These are phyloP conservation scores for Sinosuthora webbiana DNA, from an alignment of 2,113 vertebrate species.

Conservation along the genomic window DNA sequence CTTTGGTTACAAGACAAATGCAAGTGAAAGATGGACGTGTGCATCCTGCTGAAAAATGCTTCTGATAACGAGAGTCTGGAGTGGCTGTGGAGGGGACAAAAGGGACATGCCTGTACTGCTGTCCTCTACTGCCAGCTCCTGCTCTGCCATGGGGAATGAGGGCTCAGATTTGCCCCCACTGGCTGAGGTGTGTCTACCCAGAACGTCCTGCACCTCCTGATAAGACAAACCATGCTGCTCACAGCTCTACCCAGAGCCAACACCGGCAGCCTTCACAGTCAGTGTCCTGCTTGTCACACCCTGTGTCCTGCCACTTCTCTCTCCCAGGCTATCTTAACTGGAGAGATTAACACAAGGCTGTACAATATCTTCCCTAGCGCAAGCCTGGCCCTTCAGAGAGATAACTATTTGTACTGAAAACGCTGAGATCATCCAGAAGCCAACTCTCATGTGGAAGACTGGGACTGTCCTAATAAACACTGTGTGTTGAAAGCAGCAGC, in stretches of 20 bases:
- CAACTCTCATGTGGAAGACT: background rate
- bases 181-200: background rate
- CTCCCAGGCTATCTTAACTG: background rate
- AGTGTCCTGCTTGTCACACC: background rate
- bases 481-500: background rate
- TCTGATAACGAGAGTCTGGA: background rate
- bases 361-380: background rate
- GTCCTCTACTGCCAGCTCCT: background rate
- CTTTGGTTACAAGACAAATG: fast-evolving
- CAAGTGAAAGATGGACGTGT: background rate
- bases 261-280: fast-evolving
- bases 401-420: background rate
- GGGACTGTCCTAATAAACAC: background rate
- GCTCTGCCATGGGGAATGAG: fast-evolving
- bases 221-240: background rate
- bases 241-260: background rate
- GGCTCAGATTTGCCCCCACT: background rate
- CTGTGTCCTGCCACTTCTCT: background rate
- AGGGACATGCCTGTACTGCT: background rate
- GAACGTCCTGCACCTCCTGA: background rate
- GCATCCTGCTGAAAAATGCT: background rate
- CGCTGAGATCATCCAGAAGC: background rate
- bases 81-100: background rate
- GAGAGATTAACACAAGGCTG: background rate
- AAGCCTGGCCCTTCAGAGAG: background rate